Conservation (phyloP, 1,140 invertebrate genomes). For the Adoxophyes honmai region DNA sequence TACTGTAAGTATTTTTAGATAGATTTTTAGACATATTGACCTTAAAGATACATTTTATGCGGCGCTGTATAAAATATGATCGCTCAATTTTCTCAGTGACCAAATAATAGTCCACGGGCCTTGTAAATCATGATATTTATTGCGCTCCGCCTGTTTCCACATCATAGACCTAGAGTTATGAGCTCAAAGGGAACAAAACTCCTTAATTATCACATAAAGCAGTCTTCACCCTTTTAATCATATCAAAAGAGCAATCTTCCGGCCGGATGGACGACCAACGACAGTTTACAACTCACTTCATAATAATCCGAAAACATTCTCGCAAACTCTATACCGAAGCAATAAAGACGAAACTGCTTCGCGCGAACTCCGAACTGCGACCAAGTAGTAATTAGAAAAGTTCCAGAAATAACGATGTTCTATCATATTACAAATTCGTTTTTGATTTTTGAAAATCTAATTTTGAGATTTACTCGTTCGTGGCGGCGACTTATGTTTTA, state of each 20-base stretch:
- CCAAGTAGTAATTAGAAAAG: slow-evolving; percentile 55
- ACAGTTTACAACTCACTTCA: slow-evolving; percentile 26
- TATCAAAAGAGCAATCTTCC: slow-evolving; percentile 74
- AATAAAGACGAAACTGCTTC: slow-evolving; percentile 27
- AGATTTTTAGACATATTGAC: too few species aligned
- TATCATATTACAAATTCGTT: slow-evolving; percentile 73
- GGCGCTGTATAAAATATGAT: too few species aligned
- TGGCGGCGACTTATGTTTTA: slow-evolving; percentile 44
- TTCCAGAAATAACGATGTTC: slow-evolving; percentile 59
- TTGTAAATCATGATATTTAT: neutral
- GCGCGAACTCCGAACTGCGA: slow-evolving; percentile 33
- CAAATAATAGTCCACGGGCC: too few species aligned
- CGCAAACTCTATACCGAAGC: slow-evolving; percentile 24
- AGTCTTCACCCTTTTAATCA: slow-evolving; percentile 75
- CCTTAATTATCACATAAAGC: slow-evolving; percentile 71
- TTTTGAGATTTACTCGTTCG: slow-evolving; percentile 48
- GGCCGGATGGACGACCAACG: slow-evolving; percentile 48
- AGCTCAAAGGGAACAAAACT: slow-evolving; percentile 49
- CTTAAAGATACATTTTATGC: too few species aligned
- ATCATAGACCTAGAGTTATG: slow-evolving; percentile 32
- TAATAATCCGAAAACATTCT: slow-evolving; percentile 7
- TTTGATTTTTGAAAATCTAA: slow-evolving; percentile 69
- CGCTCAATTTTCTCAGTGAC: too few species aligned
- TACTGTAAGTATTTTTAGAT: too few species aligned
- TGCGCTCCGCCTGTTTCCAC: neutral